Evolutionary conservation across 2,113 vertebrate genomes (phyloP), one percentile per base, ranked within the genome.

Genomic region (Pteronura brasiliensis): DNA sequence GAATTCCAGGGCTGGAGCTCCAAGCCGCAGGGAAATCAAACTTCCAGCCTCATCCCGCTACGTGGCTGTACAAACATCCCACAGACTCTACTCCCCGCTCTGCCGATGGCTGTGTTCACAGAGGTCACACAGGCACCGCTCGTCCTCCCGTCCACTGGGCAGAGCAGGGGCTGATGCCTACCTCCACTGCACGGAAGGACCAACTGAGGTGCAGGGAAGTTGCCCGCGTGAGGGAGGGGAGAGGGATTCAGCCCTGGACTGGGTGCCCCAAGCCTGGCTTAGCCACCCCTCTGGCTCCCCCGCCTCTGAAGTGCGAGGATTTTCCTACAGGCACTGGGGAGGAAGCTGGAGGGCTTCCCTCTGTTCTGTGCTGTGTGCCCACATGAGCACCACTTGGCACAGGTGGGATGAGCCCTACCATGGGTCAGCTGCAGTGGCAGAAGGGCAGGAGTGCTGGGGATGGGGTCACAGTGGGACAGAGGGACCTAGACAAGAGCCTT

Each of bases 61-160:
- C 42, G 15, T 11, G 12, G 0, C n/a, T 0, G 12, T 18, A 13
- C 36, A 23, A 55, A 80, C 0, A 7, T 12, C 18, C 65, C 20
- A 20, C 15, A 25, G 27, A 23, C 34, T 12, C 15, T 52, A 52
- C 3, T 18, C n/a, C 6, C 13, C 18, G 7, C 9, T 20, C 83
- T 1, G 0, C 67, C 1, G 25, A 55, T 3, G 0, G 6, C 80
- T 0, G 0, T 7, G 3, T 11, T 2, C 27, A 39, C 39, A 1
- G 36, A 29, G 25, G 36, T 18, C 7, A 27, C 1, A 13, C 44
- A 2, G 13, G 25, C 3, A 18, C 57, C 0, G 1, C 27, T 13
- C 17, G 20, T 29, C 11, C 31, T 34, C 63, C 49, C 0, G 0
- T 27, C 76, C 69, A 3, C 21, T 1, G 76, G 69, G 21, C 7